phyloP scores from a whole-genome alignment of 2,797 vertebrate genomes.

The Halcyon chelicuti region DNA sequence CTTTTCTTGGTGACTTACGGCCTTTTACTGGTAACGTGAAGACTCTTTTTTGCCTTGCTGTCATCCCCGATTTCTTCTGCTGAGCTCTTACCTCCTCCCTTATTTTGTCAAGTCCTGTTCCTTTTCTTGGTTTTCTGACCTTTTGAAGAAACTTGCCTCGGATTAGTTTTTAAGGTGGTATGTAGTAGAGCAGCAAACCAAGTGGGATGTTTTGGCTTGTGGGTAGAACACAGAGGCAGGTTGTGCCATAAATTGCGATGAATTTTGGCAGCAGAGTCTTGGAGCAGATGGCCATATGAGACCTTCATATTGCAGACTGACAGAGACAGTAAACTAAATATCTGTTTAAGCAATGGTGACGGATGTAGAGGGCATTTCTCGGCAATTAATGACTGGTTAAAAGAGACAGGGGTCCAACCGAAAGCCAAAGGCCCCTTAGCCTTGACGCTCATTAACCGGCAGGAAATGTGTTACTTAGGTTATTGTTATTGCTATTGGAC shows the following conservation, averaged over 20 bases:
- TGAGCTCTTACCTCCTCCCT: constrained; percentile 36
- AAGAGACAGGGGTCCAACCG: constrained; percentile 4
- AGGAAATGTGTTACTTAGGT: constrained; percentile 49
- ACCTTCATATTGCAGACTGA: constrained; percentile 36
- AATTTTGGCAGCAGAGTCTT: constrained; percentile 11
- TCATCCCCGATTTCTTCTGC: constrained; percentile 24
- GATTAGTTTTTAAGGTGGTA: constrained; percentile 20
- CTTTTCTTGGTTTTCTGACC: background rate
- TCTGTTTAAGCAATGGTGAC: constrained; percentile 52
- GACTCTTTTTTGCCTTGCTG: constrained; percentile 37
- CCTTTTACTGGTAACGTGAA: constrained; percentile 1
- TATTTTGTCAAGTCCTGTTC: background rate
- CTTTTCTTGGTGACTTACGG: constrained; percentile 8
- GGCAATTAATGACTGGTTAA: constrained; percentile 66
- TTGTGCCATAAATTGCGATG: background rate
- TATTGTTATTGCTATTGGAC: constrained; percentile 26
- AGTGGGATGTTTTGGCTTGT: constrained; percentile 20
- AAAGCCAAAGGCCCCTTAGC: constrained; percentile 38
- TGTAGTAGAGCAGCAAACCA: background rate
- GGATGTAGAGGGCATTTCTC: constrained; percentile 61
- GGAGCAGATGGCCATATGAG: constrained; percentile 37
- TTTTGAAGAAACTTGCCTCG: constrained; percentile 8
- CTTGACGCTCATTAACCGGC: constrained; percentile 51
- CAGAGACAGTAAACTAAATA: constrained; percentile 52
- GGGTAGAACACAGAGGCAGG: background rate